These are phyloP conservation scores for Caiman crocodilus DNA, from an alignment of 2,797 vertebrate species.

Conservation along the genomic window DNA sequence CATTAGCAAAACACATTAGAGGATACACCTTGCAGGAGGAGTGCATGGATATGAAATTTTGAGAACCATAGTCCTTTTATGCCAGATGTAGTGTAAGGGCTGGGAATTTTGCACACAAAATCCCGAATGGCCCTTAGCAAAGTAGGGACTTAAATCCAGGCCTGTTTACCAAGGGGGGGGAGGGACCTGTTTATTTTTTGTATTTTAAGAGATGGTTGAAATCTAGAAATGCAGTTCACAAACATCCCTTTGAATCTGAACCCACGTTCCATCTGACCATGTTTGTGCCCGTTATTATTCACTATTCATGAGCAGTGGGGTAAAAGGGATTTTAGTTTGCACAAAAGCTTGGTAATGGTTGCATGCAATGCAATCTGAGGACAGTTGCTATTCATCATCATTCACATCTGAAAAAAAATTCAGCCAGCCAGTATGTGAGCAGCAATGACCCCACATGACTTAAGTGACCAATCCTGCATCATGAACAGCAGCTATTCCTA, in stretches of 20 bases:
- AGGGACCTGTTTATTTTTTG: not conserved
- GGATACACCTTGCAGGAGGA: not conserved
- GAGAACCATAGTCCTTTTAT: accelerated
- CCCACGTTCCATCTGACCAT: accelerated
- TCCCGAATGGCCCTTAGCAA: not conserved
- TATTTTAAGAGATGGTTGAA: not conserved
- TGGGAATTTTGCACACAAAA: not conserved
- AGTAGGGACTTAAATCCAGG: not conserved
- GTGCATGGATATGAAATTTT: accelerated
- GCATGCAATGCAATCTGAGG: not conserved
- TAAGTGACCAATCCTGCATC: accelerated
- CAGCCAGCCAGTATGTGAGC: not conserved
- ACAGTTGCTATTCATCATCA: not conserved
- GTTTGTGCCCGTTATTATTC: accelerated
- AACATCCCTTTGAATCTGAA: not conserved
- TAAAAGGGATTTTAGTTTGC: accelerated
- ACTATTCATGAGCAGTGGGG: not conserved
- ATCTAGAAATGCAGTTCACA: not conserved
- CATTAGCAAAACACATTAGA: accelerated
- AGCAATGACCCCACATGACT: not conserved
- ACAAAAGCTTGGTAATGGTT: not conserved
- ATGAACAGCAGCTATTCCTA: accelerated
- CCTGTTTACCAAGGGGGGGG: not conserved
- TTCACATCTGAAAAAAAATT: not conserved
- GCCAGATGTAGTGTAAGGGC: accelerated